Evolutionary conservation across 2,888 invertebrate genomes (phyloP).

Genomic region (Parapristionchus giblindavisi): DNA sequence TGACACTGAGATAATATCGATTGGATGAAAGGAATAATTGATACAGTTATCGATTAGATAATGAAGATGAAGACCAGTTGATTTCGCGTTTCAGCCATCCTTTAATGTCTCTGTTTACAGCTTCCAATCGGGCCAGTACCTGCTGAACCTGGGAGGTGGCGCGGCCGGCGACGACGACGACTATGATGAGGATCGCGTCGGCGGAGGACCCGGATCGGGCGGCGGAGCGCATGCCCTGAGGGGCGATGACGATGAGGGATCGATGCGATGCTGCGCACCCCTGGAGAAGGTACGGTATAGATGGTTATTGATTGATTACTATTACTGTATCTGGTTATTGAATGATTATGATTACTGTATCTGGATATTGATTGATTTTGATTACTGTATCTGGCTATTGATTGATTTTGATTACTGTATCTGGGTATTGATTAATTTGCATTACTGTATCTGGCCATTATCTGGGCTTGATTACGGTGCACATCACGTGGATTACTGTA

Average conservation of each 20-base stretch:
- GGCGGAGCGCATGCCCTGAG: background rate
- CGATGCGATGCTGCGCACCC: slow-evolving; percentile 15
- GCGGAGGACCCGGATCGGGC: background rate
- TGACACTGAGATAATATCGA: too few relatives aligned
- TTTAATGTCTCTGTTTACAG: too few relatives aligned
- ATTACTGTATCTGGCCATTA: too few relatives aligned
- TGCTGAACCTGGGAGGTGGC: slow-evolving; percentile 51
- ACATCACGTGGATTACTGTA: too few relatives aligned
- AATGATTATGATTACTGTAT: background rate
- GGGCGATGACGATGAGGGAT: background rate
- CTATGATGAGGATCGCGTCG: slow-evolving; percentile 27
- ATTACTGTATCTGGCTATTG: too few relatives aligned
- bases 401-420: too few relatives aligned
- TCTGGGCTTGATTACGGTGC: too few relatives aligned
- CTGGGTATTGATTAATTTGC: too few relatives aligned
- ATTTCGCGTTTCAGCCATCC: too few relatives aligned
- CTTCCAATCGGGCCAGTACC: slow-evolving; percentile 54
- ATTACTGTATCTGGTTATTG: background rate
- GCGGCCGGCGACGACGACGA: slow-evolving; percentile 37
- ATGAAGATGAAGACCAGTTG: background rate
- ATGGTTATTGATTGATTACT: background rate
- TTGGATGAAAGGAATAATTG: too few relatives aligned
- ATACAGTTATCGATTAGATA: too few relatives aligned
- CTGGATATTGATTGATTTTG: too few relatives aligned
- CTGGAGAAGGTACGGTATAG: slow-evolving; percentile 5